These are phyloP conservation scores for Erpobdella octoculata DNA, from an alignment of 2,888 invertebrate species.

Conservation along the genomic window DNA sequence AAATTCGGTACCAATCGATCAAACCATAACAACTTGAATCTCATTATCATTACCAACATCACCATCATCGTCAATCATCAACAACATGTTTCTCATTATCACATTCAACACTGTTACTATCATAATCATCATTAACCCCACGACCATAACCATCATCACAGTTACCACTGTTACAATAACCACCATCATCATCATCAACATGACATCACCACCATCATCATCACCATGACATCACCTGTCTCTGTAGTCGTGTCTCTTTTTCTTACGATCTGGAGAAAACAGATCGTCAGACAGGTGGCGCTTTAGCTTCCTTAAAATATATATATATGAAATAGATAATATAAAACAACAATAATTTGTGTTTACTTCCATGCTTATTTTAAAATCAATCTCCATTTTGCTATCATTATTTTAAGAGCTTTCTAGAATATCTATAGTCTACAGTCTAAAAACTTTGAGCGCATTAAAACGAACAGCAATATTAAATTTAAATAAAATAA, in stretches of 20 bases:
- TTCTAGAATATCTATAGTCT: too few species aligned
- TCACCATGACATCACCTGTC: too few species aligned
- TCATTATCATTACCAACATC: background rate
- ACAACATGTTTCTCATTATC: background rate
- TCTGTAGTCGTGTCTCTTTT: background rate
- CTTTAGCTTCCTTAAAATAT: background rate
- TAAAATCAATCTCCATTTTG: too few species aligned
- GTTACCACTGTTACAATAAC: background rate
- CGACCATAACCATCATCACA: background rate
- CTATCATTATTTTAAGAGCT: too few species aligned
- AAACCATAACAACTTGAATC: background rate
- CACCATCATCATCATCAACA: slow-evolving; percentile 1
- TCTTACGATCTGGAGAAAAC: background rate
- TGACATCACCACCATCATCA: too few species aligned
- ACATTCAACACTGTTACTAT: background rate
- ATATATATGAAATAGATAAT: too few species aligned
- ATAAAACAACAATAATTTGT: too few species aligned
- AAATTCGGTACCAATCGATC: too few species aligned
- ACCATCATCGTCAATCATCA: slow-evolving; percentile 1
- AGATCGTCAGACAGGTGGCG: background rate
- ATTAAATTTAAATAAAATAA: too few species aligned
- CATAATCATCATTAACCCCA: background rate
- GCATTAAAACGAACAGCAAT: too few species aligned
- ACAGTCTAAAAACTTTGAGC: too few species aligned
- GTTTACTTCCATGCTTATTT: too few species aligned